Base-by-base conservation (phyloP, 2,113 vertebrate genomes). In the Prochilodus magdalenae region DNA sequence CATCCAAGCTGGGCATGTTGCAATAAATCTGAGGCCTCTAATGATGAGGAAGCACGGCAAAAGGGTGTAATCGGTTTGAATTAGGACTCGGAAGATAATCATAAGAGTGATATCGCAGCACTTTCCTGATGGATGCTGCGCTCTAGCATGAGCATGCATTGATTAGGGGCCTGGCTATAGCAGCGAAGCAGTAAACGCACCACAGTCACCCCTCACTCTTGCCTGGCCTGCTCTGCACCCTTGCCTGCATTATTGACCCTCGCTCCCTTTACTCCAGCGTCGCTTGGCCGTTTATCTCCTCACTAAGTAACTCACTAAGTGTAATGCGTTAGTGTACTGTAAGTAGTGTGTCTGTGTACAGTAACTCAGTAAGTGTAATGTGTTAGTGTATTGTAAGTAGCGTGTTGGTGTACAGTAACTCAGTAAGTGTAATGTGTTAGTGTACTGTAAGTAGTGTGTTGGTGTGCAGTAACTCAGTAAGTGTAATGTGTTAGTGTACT, bases 61-160 rank as follows among this genome's bases (percentile, higher is more conserved):
- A 82, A 62, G 62, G 60, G 70, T 65, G 59, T 83, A 67, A 81
- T 83, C 74, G 29, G 63, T 69, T 75, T 71, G 49, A 80, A 73
- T 62, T 67, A 73, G 29, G 59, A 47, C 53, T 72, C 55, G 30
- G 49, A n/a, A n/a, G n/a, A 78, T 73, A 73, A 80, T 77, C 81
- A 44, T 72, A 51, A 71, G 55, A 67, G 69, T 86, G 78, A 69
- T 73, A 51, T 29, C 0, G 51, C 74, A 57, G 83, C 60, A 62
- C 57, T 80, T 79, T 79, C 59, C 65, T 73, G 83, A 87, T 78
- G 69, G 83, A 83, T 85, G 77, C 72, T 75, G 76, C 30, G 6
- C 40, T 53, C 57, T 13, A 22, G 69, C 22, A 70, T 71, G 51
- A 63, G 44, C 29, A 3, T 12, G 36, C 75, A 66, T 79, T 76